Conservation (phyloP, 1,140 invertebrate genomes). For the Drosophila funebris region DNA sequence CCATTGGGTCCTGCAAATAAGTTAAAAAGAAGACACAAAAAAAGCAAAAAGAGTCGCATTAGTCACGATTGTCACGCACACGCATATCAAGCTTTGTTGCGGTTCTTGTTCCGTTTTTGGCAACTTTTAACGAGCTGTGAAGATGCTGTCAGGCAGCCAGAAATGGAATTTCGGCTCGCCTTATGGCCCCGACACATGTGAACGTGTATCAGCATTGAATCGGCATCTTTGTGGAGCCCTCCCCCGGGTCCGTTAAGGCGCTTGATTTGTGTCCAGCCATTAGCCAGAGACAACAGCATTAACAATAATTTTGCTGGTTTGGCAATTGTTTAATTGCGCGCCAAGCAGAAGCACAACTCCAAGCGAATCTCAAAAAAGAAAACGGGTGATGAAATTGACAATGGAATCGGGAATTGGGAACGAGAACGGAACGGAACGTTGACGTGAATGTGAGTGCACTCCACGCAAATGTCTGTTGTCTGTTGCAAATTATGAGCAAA, state of each 20-base stretch:
- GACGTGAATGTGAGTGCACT: constrained; percentile 38
- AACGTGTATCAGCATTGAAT: constrained; percentile 7
- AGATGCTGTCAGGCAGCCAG: constrained; percentile 48
- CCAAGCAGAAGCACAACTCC: neutral
- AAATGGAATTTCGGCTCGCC: constrained; percentile 47
- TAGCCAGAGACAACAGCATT: constrained; percentile 14
- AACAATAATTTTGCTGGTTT: neutral
- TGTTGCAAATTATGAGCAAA: constrained; percentile 54
- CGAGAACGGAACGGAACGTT: neutral
- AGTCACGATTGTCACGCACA: constrained; percentile 51
- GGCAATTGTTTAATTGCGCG: constrained; percentile 40
- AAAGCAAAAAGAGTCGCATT: constrained; percentile 53
- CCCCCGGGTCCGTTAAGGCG: constrained; percentile 26
- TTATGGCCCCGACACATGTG: constrained; percentile 49
- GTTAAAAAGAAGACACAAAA: neutral
- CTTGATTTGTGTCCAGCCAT: constrained; percentile 57
- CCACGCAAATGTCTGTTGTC: constrained; percentile 31
- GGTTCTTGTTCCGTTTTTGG: constrained; percentile 40
- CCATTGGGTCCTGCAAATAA: constrained; percentile 95
- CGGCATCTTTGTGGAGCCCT: constrained; percentile 12
- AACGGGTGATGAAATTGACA: neutral
- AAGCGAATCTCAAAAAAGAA: constrained; percentile 7
- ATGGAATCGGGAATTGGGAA: neutral
- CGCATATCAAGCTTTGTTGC: constrained; percentile 7
- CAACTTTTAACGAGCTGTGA: constrained; percentile 71